Percentiles rank a stretch among this genome's conserved stretches.
phyloP scores from a whole-genome alignment of 1,140 invertebrate species.

The Zaprionus gabonicus region DNA sequence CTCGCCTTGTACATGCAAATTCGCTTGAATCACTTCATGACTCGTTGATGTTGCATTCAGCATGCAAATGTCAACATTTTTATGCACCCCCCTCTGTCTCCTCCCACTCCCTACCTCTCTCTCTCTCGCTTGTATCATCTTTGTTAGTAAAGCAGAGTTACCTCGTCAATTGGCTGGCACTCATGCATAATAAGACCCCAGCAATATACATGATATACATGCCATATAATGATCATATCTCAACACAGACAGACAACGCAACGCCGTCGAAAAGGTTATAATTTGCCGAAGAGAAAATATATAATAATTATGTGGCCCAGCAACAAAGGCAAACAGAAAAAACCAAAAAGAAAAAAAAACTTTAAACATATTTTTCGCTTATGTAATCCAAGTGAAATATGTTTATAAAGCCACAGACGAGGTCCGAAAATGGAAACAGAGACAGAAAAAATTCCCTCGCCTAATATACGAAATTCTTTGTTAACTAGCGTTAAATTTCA shows the following conservation, averaged over 20 bases:
- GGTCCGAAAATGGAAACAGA: neutral
- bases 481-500: conserved; percentile 35
- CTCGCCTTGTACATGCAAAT: conserved; percentile 58
- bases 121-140: conserved; percentile 37
- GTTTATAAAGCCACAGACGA: conserved; percentile 34
- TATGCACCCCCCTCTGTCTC: conserved; percentile 27
- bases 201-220: conserved; percentile 58
- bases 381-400: conserved; percentile 45
- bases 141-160: conserved; percentile 47
- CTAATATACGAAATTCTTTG: conserved; percentile 39
- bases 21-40: conserved; percentile 59
- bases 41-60: conserved; percentile 66
- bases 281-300: conserved; percentile 51
- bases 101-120: neutral
- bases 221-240: conserved; percentile 69
- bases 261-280: conserved; percentile 48
- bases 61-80: conserved; percentile 78
- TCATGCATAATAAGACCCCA: conserved; percentile 55
- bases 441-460: conserved; percentile 8
- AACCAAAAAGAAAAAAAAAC: neutral
- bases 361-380: conserved; percentile 26
- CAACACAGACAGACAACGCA: conserved; percentile 1
- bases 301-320: conserved; percentile 48
- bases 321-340: neutral
- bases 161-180: conserved; percentile 62